Percentiles rank a stretch among this genome's conserved stretches.
Conservation (phyloP, 1,140 invertebrate genomes). For the Melanaphis sacchari region DNA sequence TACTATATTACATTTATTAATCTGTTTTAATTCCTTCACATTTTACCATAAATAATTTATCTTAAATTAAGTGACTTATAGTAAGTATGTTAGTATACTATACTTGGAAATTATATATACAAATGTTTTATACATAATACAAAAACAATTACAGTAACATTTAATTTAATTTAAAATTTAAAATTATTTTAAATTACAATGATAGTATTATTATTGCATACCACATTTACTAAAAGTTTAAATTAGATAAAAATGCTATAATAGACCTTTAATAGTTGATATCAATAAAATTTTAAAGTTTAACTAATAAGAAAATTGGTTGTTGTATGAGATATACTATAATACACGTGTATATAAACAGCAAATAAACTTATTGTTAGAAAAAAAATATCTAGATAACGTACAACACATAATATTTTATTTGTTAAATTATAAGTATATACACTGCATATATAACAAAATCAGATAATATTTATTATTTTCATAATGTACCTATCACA, state of each 20-base stretch:
- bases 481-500: background rate
- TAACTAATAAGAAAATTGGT: background rate
- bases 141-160: background rate
- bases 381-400: background rate
- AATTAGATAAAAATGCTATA: background rate
- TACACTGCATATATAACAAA: background rate
- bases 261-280: background rate
- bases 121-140: background rate
- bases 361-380: background rate
- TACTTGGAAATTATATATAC: background rate
- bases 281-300: background rate
- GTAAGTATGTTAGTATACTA: background rate
- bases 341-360: background rate
- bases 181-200: background rate
- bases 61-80: background rate
- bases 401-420: background rate
- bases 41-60: background rate
- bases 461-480: slow-evolving; percentile 32
- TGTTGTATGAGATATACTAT: background rate
- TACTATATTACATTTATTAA: background rate
- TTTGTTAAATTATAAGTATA: background rate
- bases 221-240: background rate
- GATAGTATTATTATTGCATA: background rate
- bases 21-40: background rate
- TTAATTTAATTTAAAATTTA: no score